Evolutionary conservation across 2,888 invertebrate genomes (phyloP), one percentile per base, ranked within the genome.

Genomic region (Eumacrocentrus americanus): DNA sequence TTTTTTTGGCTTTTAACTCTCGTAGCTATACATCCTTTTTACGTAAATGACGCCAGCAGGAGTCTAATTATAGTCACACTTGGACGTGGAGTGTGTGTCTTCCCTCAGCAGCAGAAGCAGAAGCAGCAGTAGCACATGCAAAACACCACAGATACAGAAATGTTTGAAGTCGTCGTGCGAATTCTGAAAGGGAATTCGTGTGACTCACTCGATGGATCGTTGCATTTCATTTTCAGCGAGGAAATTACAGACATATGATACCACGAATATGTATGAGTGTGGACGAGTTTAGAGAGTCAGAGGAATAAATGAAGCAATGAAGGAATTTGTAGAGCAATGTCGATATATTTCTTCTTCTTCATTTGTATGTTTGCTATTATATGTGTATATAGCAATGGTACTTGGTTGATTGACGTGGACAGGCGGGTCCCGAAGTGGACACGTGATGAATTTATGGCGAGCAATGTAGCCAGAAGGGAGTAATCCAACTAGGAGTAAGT

Each of bases 41-140:
- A 25, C 29, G 29, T 29, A 25, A 47, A 47, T 25, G 47, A 47
- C 47, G 47, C 47, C 47, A 47, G 29, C 23, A 14, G 2, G n/a
- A 25, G 14, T 25, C 47, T 47, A 47, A 47, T 47, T 47, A 47
- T 47, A 47, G 47, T 47, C 23, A 23, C 12, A n/a, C 11, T 23
- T 20, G 23, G 25, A 47, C 23, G 12, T n/a, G n/a, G n/a, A n/a
- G n/a, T n/a, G n/a, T n/a, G 25, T 47, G n/a, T 47, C 47, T 47
- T 40, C 9, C n/a, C n/a, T 35, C 29, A 4, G 5, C 12, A 16
- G 42, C 14, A 42, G 16, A 42, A 16, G 46, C n/a, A 47, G 14
- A n/a, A 47, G 22, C 22, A 44, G 9, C 5, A 3, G 11, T 44
- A 44, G n/a, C 9, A 20, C 22, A 3, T 18, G n/a, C 3, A 16